A percentile compares a stretch with the other conserved stretches of the same genome.
Conservation (phyloP, 2,113 vertebrate genomes). For the Rhodinocichla rosea region DNA sequence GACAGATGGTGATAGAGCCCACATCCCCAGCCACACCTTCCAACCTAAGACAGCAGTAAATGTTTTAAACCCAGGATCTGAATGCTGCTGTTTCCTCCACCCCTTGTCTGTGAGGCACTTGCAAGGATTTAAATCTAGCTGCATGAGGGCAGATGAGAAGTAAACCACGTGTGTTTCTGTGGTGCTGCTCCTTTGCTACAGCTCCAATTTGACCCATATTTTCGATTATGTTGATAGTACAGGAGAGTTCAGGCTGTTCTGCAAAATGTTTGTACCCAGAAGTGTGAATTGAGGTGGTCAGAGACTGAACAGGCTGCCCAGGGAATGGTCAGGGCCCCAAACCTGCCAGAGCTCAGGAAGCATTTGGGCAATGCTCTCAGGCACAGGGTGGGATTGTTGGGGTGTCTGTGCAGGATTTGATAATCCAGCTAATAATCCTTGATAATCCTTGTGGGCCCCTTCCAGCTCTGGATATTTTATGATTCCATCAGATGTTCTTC, state of each 20-base stretch:
- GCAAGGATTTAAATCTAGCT: not conserved
- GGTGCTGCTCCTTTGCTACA: not conserved
- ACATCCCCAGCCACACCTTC: not conserved
- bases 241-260: not conserved
- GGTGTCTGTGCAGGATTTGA: not conserved
- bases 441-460: not conserved
- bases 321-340: not conserved
- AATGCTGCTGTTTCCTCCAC: rapidly evolving
- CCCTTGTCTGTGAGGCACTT: rapidly evolving
- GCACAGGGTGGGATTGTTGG: not conserved
- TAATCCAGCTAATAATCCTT: too few species aligned
- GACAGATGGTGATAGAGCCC: not conserved
- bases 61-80: not conserved
- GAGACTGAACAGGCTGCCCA: not conserved
- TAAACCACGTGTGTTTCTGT: not conserved
- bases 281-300: not conserved
- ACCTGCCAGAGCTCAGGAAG: not conserved
- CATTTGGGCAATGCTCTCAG: not conserved
- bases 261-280: not conserved
- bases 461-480: not conserved
- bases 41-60: not conserved
- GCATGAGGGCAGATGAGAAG: not conserved
- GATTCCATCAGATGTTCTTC: not conserved
- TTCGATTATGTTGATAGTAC: not conserved
- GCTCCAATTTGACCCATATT: not conserved